These are phyloP conservation scores for Ridgeia piscesae DNA, from an alignment of 1,140 invertebrate species.

Conservation along the genomic window DNA sequence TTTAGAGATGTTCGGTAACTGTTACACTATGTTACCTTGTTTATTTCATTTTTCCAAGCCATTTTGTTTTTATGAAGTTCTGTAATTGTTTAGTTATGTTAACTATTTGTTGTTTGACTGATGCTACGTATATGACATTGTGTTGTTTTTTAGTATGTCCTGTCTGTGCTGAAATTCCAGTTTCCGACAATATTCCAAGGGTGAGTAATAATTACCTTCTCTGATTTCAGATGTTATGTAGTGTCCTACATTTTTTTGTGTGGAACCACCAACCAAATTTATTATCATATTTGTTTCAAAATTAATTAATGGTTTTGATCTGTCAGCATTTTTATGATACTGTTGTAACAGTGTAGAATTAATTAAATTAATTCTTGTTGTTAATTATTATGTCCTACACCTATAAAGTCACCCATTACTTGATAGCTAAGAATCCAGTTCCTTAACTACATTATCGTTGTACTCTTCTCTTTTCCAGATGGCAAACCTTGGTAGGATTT, in stretches of 20 bases:
- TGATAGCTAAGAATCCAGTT: neutral
- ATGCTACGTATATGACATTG: neutral
- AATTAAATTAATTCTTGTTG: neutral
- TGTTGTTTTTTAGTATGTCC: slow-evolving; percentile 52
- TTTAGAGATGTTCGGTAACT: no score
- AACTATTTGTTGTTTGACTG: neutral
- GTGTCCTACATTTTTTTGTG: no score
- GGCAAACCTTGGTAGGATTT: slow-evolving; percentile 58
- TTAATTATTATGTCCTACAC: neutral
- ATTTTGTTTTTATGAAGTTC: no score
- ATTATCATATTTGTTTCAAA: neutral
- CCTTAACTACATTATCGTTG: neutral
- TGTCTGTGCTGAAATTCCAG: slow-evolving; percentile 57
- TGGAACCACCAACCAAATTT: no score
- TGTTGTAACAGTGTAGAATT: neutral
- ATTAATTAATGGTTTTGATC: neutral
- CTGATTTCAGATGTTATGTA: no score
- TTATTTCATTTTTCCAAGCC: no score
- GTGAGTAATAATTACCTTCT: slow-evolving; percentile 30
- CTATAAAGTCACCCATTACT: neutral
- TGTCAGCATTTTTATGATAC: neutral
- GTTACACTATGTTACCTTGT: no score
- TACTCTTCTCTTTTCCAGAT: slow-evolving; percentile 38
- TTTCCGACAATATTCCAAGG: slow-evolving; percentile 60
- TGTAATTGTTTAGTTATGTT: neutral